phyloP scores from a whole-genome alignment of 2,113 vertebrate species.

The Gavialis gangeticus region DNA sequence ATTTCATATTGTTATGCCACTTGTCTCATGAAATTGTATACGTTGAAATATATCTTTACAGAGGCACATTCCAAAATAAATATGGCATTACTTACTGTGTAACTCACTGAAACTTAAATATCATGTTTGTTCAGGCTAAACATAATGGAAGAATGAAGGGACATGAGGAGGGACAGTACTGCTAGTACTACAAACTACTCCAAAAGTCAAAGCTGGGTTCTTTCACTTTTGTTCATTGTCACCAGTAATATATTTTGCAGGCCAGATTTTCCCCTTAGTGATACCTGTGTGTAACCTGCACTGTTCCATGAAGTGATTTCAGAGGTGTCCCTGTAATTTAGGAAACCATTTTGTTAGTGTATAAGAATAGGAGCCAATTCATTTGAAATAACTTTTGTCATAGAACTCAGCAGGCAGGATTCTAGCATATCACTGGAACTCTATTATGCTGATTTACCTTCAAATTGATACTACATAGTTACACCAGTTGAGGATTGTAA shows the following conservation, averaged over 20 bases:
- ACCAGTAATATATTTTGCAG: neutral
- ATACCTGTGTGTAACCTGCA: neutral
- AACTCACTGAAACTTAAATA: neutral
- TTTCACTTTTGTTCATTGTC: neutral
- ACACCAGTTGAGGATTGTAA: neutral
- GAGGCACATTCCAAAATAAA: rapidly evolving
- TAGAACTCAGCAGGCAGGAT: neutral
- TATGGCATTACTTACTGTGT: neutral
- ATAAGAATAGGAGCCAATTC: neutral
- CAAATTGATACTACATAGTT: neutral
- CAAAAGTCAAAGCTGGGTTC: neutral
- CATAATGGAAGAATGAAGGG: neutral
- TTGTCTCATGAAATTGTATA: neutral
- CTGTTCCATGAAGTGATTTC: neutral
- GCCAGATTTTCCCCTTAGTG: neutral
- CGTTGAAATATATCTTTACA: neutral
- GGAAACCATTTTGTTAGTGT: neutral
- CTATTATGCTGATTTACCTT: no score
- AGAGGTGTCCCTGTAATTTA: neutral
- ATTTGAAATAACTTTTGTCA: neutral
- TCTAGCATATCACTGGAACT: neutral
- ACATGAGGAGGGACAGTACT: neutral
- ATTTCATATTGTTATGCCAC: neutral
- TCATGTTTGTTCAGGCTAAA: rapidly evolving
- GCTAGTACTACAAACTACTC: neutral